These are phyloP conservation scores for Micromussa lordhowensis DNA, from an alignment of 92 coral and sea anemone genomes.

Conservation along the genomic window DNA sequence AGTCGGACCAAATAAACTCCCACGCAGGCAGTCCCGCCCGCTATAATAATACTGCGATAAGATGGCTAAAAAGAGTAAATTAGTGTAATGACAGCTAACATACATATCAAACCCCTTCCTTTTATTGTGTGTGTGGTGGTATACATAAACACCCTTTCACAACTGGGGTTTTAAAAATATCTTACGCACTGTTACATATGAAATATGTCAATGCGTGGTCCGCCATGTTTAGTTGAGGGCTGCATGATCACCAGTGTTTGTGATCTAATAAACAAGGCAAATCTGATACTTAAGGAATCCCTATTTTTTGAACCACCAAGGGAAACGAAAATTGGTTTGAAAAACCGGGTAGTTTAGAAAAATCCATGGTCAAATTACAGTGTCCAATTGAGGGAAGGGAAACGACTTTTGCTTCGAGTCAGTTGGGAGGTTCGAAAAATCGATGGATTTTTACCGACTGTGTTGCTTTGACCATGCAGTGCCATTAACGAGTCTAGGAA, in stretches of 20 bases:
- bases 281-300: too few species aligned
- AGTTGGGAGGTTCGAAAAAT: too few species aligned
- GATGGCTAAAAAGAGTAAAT: neutral
- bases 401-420: too few species aligned
- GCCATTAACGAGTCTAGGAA: neutral
- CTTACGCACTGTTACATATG: neutral
- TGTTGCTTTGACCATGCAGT: neutral
- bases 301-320: too few species aligned
- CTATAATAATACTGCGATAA: neutral
- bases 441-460: neutral
- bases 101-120: neutral
- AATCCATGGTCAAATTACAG: too few species aligned
- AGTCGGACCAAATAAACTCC: conserved; percentile 4
- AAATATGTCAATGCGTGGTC: neutral
- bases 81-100: conserved; percentile 4
- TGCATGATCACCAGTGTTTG: neutral
- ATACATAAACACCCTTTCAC: neutral
- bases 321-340: too few species aligned
- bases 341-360: too few species aligned
- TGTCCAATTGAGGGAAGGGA: too few species aligned
- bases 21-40: neutral
- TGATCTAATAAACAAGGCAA: too few species aligned
- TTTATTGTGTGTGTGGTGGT: neutral
- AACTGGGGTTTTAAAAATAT: neutral
- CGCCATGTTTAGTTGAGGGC: conserved; percentile 11